A percentile compares a stretch with the other conserved stretches of the same genome.
These are phyloP conservation scores for Ursus arctos DNA, from an alignment of 2,113 vertebrate genomes.

Conservation along the genomic window DNA sequence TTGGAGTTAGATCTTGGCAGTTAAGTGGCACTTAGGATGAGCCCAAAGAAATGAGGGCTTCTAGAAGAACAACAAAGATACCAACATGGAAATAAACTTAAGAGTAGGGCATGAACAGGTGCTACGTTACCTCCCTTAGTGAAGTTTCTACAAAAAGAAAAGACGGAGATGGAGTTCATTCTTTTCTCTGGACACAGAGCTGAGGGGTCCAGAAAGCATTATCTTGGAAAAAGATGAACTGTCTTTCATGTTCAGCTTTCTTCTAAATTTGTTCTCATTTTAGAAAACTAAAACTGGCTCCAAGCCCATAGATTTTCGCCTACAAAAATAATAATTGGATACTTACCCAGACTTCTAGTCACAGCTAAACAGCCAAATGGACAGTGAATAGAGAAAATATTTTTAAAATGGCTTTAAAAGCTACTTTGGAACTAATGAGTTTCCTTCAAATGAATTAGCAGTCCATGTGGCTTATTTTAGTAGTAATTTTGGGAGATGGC, in stretches of 20 bases:
- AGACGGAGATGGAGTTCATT: neutral
- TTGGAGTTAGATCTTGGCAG: neutral
- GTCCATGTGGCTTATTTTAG: neutral
- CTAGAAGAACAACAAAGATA: neutral
- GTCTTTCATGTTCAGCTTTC: neutral
- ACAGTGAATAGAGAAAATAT: neutral
- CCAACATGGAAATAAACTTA: neutral
- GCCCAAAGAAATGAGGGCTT: neutral
- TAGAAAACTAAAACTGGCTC: constrained; percentile 6
- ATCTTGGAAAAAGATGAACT: neutral
- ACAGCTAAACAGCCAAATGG: neutral
- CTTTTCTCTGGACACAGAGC: neutral
- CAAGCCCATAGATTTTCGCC: neutral
- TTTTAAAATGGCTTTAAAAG: neutral
- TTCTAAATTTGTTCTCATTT: neutral
- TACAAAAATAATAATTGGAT: constrained; percentile 23
- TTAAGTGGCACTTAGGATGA: neutral
- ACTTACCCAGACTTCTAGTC: neutral
- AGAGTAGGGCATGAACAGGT: neutral
- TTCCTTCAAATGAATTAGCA: neutral
- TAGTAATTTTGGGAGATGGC: neutral
- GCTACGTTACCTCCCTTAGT: neutral
- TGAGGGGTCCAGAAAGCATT: neutral
- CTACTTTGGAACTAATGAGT: neutral
- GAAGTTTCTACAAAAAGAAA: neutral